phyloP scores from a whole-genome alignment of 2,797 vertebrate genomes.

The Falco rusticolus region DNA sequence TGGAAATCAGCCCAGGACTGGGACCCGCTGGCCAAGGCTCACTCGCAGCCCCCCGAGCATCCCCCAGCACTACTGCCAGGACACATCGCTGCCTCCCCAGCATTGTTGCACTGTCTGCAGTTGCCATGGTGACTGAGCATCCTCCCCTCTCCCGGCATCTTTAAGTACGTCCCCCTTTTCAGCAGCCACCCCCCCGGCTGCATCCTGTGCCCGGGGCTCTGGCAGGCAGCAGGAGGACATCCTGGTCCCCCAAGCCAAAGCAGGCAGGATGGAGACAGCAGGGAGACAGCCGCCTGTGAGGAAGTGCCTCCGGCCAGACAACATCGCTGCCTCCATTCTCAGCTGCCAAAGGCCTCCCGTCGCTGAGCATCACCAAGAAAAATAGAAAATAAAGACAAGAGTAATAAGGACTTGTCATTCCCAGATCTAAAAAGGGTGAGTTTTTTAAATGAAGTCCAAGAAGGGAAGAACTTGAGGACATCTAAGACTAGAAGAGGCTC shows the following conservation, averaged over 20 bases:
- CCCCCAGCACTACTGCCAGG: background rate
- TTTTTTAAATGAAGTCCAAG: background rate
- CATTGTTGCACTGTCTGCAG: background rate
- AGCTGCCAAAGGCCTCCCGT: background rate
- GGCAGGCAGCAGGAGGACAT: background rate
- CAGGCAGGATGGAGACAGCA: background rate
- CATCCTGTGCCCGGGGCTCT: background rate
- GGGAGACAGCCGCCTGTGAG: background rate
- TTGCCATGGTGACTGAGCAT: slow-evolving; percentile 37
- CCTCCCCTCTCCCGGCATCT: background rate
- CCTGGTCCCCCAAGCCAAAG: background rate
- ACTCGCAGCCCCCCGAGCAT: background rate
- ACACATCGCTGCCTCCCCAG: background rate
- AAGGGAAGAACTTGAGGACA: background rate
- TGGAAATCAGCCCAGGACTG: background rate
- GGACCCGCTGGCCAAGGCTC: background rate
- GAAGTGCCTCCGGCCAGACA: background rate
- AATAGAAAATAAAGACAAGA: background rate
- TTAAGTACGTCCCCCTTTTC: background rate
- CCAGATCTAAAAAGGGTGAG: background rate
- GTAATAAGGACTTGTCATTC: background rate
- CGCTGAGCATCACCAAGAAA: background rate
- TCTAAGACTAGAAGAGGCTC: background rate
- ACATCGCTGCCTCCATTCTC: background rate
- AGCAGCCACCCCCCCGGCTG: accelerated